Evolutionary conservation across 2,113 vertebrate species (phyloP), one percentile per base, ranked within the genome.

Genomic region (Brienomyrus longianalis): DNA sequence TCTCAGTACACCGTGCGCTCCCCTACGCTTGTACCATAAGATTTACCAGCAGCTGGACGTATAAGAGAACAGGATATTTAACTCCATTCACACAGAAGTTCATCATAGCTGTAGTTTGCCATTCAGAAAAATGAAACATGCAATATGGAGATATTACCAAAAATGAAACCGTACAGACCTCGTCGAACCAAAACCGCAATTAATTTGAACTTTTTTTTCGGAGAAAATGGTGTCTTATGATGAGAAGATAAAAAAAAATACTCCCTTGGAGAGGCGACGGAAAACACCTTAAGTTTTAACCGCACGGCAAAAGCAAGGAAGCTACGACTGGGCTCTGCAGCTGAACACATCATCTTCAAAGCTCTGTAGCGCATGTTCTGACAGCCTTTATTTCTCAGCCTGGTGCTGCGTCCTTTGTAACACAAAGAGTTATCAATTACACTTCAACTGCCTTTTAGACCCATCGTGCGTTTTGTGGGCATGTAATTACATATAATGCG

Each of bases 191-290:
- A 50, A 87, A 90, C 89, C 45, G 66, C 59, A 87, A 51, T 86
- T 51, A 90, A 74, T 70, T 39, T 86, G 3, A 66, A 86, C 59
- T 70, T 43, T 77, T 56, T 87, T 70, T 90, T 87, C 62, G 48
- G 88, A 84, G 89, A 87, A 87, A 52, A 5, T 27, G 15, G 2
- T 27, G 39, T 56, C 77, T 89, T 51, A 52, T 80, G 80, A 84
- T 83, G 77, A 59, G 56, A 59, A 23, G 56, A 84, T 10, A 80
- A 39, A 17, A 77, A 77, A 80, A 77, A 80, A 80, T 43, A 11
- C 70, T 17, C 5, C 27, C 13, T 39, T 84, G 83, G 45, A 15
- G 83, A n/a, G 59, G 45, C 21, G 9, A 45, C 2, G 23, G 43
- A 5, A 85, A 50, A 85, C 21, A 85, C 19, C 47, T 80, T 80